Conservation (phyloP, 2,888 invertebrate species). For the Aproaerema taeniolella region DNA sequence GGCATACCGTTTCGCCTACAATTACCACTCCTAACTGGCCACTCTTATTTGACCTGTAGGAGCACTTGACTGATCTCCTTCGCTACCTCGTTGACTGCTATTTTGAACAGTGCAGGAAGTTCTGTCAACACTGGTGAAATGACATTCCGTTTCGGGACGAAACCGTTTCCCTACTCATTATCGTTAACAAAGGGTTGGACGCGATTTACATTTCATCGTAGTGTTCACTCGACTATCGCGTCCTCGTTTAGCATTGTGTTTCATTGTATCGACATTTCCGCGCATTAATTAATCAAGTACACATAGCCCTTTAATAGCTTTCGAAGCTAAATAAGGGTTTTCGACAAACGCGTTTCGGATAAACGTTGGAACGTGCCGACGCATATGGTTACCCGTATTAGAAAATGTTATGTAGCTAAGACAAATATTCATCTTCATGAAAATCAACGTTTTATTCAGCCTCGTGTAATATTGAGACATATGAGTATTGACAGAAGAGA, state of each 20-base stretch:
- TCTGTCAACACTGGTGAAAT: conserved; percentile 27
- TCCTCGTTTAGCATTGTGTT: conserved; percentile 21
- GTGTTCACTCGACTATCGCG: conserved; percentile 32
- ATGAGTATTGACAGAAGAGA: conserved; percentile 25
- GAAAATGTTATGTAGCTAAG: conserved; percentile 14
- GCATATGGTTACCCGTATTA: conserved; percentile 10
- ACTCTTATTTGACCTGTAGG: conserved; percentile 33
- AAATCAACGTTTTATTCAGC: conserved; percentile 29
- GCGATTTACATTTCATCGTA: conserved; percentile 51
- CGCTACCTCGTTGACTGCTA: conserved; percentile 25
- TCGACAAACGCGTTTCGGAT: conserved; percentile 12
- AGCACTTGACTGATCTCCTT: conserved; percentile 26
- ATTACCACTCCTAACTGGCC: conserved; percentile 31
- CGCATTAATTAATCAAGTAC: conserved; percentile 27
- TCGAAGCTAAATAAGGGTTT: conserved; percentile 9
- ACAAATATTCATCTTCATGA: conserved; percentile 25
- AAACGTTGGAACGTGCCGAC: conserved; percentile 14
- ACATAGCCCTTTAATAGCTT: conserved; percentile 15
- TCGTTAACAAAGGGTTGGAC: conserved; percentile 53
- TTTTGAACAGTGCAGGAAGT: conserved; percentile 20
- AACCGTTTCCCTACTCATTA: conserved; percentile 48
- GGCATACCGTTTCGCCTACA: conserved; percentile 38
- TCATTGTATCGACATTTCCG: conserved; percentile 18
- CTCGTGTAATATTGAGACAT: conserved; percentile 24
- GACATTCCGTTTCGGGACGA: conserved; percentile 40